A percentile compares a stretch with the other conserved stretches of the same genome.
phyloP scores from a whole-genome alignment of 2,888 invertebrate species.

The Tortricodes alternella region DNA sequence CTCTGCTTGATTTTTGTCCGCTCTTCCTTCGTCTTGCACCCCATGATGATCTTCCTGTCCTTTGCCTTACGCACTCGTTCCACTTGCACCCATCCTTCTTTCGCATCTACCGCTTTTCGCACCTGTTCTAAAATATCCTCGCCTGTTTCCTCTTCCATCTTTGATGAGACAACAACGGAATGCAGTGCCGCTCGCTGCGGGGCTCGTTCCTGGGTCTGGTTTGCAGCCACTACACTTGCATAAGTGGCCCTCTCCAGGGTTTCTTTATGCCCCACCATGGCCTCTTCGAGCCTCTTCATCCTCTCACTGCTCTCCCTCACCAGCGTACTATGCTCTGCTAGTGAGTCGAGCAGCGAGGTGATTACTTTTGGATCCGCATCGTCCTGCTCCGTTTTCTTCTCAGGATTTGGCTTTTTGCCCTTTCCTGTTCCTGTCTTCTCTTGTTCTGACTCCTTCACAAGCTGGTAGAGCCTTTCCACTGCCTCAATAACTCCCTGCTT shows the following conservation, averaged over 20 bases:
- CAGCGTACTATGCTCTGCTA: background rate
- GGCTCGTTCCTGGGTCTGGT: background rate
- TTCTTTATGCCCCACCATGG: background rate
- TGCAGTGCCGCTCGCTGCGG: background rate
- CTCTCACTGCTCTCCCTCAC: background rate
- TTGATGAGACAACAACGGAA: background rate
- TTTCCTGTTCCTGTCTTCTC: background rate
- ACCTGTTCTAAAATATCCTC: background rate
- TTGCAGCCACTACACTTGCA: background rate
- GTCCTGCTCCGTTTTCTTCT: too few relatives aligned
- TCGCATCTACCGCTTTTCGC: background rate
- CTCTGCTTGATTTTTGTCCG: background rate
- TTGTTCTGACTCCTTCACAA: slow-evolving; percentile 19
- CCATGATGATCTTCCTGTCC: background rate
- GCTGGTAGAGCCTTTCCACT: slow-evolving; percentile 16
- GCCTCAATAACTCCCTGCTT: background rate
- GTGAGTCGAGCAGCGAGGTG: background rate
- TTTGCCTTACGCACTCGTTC: background rate
- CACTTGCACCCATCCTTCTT: background rate
- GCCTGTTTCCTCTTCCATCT: background rate
- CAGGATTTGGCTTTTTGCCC: too few relatives aligned
- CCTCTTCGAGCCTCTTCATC: background rate
- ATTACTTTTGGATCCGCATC: too few relatives aligned
- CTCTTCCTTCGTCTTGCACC: background rate
- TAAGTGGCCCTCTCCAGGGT: background rate